Evolutionary conservation across 2,113 vertebrate genomes (phyloP).

Genomic region (Psilopsiagon aymara): DNA sequence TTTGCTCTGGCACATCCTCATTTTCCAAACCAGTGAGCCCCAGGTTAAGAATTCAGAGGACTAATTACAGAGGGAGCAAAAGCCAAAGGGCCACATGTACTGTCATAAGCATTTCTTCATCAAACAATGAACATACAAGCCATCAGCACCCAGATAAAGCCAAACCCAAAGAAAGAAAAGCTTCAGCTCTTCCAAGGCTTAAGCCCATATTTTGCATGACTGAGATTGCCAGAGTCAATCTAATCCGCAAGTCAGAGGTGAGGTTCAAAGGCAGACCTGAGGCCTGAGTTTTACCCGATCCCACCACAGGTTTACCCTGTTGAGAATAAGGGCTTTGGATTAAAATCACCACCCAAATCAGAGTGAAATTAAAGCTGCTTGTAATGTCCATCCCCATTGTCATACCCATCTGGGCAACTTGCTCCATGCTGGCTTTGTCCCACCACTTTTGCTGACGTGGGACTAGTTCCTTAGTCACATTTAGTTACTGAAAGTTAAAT

Average conservation of each 20-base stretch:
- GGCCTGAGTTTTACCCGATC: neutral
- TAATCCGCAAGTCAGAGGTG: neutral
- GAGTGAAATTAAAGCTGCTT: accelerated
- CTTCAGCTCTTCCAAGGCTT: neutral
- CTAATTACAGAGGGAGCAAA: neutral
- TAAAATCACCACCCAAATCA: accelerated
- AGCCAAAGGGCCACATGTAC: neutral
- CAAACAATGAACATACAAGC: neutral
- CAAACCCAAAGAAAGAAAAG: accelerated
- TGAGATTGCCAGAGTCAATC: neutral
- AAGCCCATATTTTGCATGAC: neutral
- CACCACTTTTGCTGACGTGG: neutral
- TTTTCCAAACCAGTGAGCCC: neutral
- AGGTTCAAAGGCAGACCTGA: neutral
- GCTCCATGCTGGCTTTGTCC: neutral
- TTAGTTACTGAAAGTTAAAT: neutral
- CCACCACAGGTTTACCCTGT: neutral
- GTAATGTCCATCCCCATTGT: neutral
- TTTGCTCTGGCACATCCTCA: neutral
- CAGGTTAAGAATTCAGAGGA: slow-evolving; percentile 12
- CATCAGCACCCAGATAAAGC: accelerated
- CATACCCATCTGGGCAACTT: neutral
- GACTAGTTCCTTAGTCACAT: neutral
- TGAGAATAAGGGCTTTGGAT: neutral
- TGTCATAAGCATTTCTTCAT: neutral